Evolutionary conservation across 1,140 invertebrate species (phyloP).

Genomic region (Apis florea): DNA sequence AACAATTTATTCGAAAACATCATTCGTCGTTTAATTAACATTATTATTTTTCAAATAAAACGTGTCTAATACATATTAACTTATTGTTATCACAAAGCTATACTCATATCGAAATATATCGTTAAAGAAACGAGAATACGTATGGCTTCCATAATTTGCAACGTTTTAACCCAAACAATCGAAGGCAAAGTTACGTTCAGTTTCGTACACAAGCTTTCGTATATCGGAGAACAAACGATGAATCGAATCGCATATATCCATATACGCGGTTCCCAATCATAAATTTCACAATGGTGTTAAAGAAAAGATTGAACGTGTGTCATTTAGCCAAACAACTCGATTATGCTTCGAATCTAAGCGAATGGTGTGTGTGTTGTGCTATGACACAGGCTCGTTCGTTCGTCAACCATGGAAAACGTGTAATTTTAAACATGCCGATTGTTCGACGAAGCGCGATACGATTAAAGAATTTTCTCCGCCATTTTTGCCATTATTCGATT

Average conservation of each 20-base stretch:
- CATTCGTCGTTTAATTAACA: too few relatives aligned
- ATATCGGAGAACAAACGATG: background rate
- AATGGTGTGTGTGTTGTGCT: background rate
- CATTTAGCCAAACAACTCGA: background rate
- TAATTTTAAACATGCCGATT: conserved; percentile 17
- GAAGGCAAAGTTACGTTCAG: background rate
- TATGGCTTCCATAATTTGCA: background rate
- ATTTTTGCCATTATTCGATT: conserved; percentile 3
- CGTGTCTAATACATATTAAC: too few relatives aligned
- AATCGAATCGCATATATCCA: background rate
- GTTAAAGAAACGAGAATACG: too few relatives aligned
- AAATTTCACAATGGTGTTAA: background rate
- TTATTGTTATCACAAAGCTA: too few relatives aligned
- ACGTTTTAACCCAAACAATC: background rate
- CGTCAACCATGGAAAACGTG: too few relatives aligned
- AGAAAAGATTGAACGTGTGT: background rate
- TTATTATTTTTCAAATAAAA: too few relatives aligned
- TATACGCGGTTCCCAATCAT: background rate
- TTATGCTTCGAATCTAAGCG: background rate
- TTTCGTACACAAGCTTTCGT: background rate
- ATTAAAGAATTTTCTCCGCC: conserved; percentile 7
- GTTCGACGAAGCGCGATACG: background rate
- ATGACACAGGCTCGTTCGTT: background rate
- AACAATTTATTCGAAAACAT: too few relatives aligned
- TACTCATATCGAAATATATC: too few relatives aligned